A percentile compares a stretch with the other conserved stretches of the same genome.
Evolutionary conservation across 1,140 invertebrate species (phyloP).

Genomic region (Drosophila oshimai): DNA sequence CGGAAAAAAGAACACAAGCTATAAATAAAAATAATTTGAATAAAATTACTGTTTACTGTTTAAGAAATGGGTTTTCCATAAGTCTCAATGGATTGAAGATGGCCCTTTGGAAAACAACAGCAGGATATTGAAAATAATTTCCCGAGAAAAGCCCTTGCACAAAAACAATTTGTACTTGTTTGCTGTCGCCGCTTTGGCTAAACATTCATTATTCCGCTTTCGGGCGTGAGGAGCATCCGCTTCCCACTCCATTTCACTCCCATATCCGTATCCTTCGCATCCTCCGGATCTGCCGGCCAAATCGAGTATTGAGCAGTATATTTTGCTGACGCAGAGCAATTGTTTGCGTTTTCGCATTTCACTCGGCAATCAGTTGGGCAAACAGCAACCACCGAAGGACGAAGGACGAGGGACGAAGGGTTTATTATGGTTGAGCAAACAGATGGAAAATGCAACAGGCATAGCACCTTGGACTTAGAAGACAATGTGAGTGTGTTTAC

Average conservation of each 20-base stretch:
- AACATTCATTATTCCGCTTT: slow-evolving; percentile 46
- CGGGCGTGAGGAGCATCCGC: slow-evolving; percentile 38
- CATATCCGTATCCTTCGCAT: background rate
- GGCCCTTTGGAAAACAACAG: too few species aligned
- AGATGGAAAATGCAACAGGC: slow-evolving; percentile 7
- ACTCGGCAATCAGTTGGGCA: slow-evolving; percentile 11
- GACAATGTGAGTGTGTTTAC: background rate
- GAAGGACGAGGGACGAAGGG: background rate
- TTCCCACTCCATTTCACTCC: slow-evolving; percentile 1
- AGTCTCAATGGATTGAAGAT: too few species aligned
- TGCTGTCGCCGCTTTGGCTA: slow-evolving; percentile 21
- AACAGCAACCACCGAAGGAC: background rate
- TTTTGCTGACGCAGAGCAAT: background rate
- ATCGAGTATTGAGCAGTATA: background rate
- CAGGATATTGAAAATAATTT: slow-evolving; percentile 30
- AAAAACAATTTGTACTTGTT: slow-evolving; percentile 44
- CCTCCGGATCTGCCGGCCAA: background rate
- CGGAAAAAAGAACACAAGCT: too few species aligned
- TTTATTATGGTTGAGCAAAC: background rate
- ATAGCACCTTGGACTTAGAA: background rate
- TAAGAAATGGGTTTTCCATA: too few species aligned
- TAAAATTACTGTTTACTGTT: too few species aligned
- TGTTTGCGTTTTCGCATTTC: slow-evolving; percentile 15
- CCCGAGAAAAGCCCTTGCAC: slow-evolving; percentile 1
- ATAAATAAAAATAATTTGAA: too few species aligned